Conservation (phyloP, 2,113 vertebrate genomes). For the Triplophysa dalaica region DNA sequence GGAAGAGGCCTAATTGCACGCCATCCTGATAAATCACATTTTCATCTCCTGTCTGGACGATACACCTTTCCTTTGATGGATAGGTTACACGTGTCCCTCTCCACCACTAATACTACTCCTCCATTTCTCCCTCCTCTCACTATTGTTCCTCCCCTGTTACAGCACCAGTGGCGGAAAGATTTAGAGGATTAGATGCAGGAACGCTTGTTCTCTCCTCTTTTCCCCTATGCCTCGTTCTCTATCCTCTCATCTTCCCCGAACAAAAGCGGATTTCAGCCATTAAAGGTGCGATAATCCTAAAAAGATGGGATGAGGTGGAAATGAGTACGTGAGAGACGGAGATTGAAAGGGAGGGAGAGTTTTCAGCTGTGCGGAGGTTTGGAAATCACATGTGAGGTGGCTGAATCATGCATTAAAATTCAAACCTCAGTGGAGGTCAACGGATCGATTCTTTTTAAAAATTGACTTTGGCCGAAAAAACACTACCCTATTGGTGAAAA, state of each 20-base stretch:
- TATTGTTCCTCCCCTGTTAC: conserved; percentile 39
- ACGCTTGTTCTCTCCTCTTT: conserved; percentile 19
- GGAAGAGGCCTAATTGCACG: conserved; percentile 31
- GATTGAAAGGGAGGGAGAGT: conserved; percentile 1
- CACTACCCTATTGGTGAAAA: too few species aligned
- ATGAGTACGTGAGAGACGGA: neutral
- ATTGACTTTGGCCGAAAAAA: too few species aligned
- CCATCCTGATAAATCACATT: conserved; percentile 33
- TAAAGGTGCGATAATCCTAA: conserved; percentile 57
- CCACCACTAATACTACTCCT: conserved; percentile 33
- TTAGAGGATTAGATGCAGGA: conserved; percentile 47
- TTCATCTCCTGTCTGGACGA: conserved; percentile 34
- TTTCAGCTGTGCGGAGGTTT: neutral
- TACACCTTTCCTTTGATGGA: conserved; percentile 21
- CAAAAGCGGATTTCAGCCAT: conserved; percentile 55
- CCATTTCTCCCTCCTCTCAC: conserved; percentile 7
- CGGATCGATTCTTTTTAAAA: neutral
- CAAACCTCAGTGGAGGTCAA: neutral
- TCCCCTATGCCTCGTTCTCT: conserved; percentile 11
- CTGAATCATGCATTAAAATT: conserved; percentile 12
- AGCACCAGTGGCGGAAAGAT: conserved; percentile 17
- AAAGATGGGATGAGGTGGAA: conserved; percentile 31
- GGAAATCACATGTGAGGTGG: neutral
- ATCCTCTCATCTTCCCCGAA: conserved; percentile 39
- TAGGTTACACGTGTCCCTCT: conserved; percentile 40